Percentiles rank a stretch among this genome's conserved stretches.
Conservation (phyloP, 2,797 vertebrate species). For the Labroides dimidiatus region DNA sequence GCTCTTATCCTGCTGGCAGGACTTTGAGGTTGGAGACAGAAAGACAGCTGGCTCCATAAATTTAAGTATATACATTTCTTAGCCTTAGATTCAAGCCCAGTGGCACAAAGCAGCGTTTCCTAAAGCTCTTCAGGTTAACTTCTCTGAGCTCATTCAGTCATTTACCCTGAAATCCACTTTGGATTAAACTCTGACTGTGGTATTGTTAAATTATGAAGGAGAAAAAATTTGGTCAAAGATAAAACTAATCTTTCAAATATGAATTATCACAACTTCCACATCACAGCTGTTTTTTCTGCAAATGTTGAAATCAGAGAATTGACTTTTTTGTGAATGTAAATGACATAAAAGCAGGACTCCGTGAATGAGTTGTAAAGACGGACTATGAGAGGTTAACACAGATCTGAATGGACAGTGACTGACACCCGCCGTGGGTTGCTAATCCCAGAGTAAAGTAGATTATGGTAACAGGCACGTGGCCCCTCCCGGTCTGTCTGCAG, state of each 20-base stretch:
- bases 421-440: slow-evolving; percentile 61
- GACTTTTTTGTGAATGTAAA: background rate
- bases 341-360: background rate
- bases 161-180: too few relatives aligned
- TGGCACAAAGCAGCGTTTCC: too few relatives aligned
- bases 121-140: too few relatives aligned
- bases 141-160: too few relatives aligned
- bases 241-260: background rate
- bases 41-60: background rate
- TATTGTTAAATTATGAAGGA: too few relatives aligned
- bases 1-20: background rate
- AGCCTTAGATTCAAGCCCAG: too few relatives aligned
- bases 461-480: slow-evolving; percentile 53
- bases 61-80: background rate
- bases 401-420: slow-evolving; percentile 33
- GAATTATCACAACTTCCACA: background rate
- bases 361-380: slow-evolving; percentile 23
- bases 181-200: too few relatives aligned
- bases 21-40: background rate
- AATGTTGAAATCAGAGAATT: background rate
- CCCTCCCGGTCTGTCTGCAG: slow-evolving; percentile 41
- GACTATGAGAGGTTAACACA: slow-evolving; percentile 16
- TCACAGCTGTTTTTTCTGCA: background rate
- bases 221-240: background rate
- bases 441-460: slow-evolving; percentile 75